phyloP scores from a whole-genome alignment of 2,113 vertebrate genomes.

The Lophura nycthemera region DNA sequence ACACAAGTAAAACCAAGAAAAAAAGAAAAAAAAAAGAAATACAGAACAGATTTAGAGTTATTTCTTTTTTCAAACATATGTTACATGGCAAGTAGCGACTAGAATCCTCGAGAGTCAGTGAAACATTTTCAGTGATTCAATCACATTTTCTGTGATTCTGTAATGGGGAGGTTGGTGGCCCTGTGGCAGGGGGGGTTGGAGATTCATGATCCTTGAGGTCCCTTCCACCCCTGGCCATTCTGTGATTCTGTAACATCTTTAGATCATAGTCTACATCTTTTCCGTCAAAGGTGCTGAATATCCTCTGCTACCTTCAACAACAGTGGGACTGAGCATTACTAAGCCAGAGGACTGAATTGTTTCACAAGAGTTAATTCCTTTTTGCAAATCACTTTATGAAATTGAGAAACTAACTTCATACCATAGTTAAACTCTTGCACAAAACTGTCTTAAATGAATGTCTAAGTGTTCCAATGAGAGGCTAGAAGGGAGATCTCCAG shows the following conservation, averaged over 20 bases:
- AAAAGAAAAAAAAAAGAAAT: background rate
- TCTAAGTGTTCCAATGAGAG: conserved; percentile 22
- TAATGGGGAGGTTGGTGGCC: no score
- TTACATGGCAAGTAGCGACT: background rate
- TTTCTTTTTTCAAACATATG: background rate
- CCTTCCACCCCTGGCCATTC: no score
- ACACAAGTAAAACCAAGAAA: background rate
- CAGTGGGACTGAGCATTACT: background rate
- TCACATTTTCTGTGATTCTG: no score
- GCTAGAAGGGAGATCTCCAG: conserved; percentile 5
- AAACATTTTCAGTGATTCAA: background rate
- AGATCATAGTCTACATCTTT: background rate
- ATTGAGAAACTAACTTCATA: conserved; percentile 26
- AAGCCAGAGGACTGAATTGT: background rate
- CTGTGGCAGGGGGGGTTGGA: no score
- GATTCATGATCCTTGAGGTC: no score
- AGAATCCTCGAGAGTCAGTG: background rate
- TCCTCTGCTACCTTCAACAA: conserved; percentile 7
- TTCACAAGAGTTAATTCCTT: conserved; percentile 23
- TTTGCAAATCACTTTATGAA: conserved; percentile 30
- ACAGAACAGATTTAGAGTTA: background rate
- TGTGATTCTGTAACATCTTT: background rate
- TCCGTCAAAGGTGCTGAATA: background rate
- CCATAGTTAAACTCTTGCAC: background rate
- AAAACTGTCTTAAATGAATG: conserved; percentile 6